Evolutionary conservation across 1,140 invertebrate genomes (phyloP).

Genomic region (Micrasema minimum): DNA sequence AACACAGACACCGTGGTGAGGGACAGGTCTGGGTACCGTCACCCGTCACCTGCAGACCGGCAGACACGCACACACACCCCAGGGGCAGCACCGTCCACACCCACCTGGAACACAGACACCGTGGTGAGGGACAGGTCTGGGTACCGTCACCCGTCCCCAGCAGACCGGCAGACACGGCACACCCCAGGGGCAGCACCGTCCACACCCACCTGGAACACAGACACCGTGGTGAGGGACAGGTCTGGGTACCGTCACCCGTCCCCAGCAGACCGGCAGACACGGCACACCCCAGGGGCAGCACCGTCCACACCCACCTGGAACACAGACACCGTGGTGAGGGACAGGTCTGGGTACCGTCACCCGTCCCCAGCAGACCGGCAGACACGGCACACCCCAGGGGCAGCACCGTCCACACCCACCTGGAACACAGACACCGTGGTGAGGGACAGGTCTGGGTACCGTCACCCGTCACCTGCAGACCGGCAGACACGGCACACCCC

Average conservation of each 20-base stretch:
- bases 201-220: conserved; percentile 47
- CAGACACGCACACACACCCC: conserved; percentile 51
- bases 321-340: too few species aligned
- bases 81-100: conserved; percentile 55
- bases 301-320: conserved; percentile 50
- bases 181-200: conserved; percentile 52
- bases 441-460: too few species aligned
- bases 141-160: too few species aligned
- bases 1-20: too few species aligned
- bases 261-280: too few species aligned
- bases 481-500: conserved; percentile 51
- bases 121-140: too few species aligned
- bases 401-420: conserved; percentile 54
- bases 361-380: too few species aligned
- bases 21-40: too few species aligned
- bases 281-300: conserved; percentile 52
- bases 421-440: not conserved
- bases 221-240: too few species aligned
- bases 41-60: too few species aligned
- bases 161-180: conserved; percentile 54
- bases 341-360: too few species aligned
- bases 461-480: conserved; percentile 54
- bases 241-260: too few species aligned
- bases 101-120: conserved; percentile 7
- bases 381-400: conserved; percentile 52